Evolutionary conservation across 2,888 invertebrate genomes (phyloP).

Genomic region (Pachymerium ferrugineum): DNA sequence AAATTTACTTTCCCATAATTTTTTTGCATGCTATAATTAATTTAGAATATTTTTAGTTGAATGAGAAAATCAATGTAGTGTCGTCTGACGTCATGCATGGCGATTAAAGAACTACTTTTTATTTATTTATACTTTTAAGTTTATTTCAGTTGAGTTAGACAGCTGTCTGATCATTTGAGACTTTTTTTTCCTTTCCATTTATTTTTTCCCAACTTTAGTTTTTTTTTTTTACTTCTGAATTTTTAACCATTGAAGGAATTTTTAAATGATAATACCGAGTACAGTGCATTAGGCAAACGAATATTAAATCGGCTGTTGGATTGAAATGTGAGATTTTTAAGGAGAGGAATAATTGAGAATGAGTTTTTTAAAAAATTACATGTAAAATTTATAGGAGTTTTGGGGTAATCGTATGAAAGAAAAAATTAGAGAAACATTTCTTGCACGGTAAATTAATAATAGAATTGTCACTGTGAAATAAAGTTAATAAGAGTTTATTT

Average conservation of each 20-base stretch:
- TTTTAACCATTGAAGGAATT: conserved; percentile 9
- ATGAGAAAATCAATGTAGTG: neutral
- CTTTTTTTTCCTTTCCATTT: neutral
- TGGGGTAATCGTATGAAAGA: too few species aligned
- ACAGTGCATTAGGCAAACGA: neutral
- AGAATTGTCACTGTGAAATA: too few species aligned
- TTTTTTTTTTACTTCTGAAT: neutral
- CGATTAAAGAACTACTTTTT: conserved; percentile 1
- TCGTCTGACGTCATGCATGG: neutral
- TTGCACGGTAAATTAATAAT: too few species aligned
- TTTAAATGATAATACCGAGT: neutral
- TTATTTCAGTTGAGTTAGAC: conserved; percentile 25
- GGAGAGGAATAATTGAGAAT: too few species aligned
- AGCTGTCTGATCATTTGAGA: conserved; percentile 14
- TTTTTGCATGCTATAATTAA: neutral
- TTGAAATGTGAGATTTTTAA: too few species aligned
- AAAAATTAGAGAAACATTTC: too few species aligned
- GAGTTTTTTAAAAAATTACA: too few species aligned
- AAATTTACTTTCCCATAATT: too few species aligned
- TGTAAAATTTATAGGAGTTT: too few species aligned
- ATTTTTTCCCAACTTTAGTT: neutral
- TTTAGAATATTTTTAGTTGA: neutral
- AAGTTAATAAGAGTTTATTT: too few species aligned
- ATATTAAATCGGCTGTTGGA: neutral
- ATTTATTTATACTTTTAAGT: neutral